Percentiles rank a stretch among this genome's conserved stretches.
Evolutionary conservation across 2,797 vertebrate genomes (phyloP).

Genomic region (Ceyx erithaca): DNA sequence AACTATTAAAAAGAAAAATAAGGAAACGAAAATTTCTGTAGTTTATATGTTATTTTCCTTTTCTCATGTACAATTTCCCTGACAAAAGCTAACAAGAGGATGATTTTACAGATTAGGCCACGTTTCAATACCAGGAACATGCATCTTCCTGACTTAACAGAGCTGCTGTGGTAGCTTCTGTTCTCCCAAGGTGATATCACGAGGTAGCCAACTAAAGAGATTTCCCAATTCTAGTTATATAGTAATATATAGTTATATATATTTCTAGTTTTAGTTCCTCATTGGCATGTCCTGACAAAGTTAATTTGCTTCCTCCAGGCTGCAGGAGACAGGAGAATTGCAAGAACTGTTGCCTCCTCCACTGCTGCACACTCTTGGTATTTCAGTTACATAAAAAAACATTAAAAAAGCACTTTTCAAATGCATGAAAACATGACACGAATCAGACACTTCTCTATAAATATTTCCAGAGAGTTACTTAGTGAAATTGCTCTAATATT

Average conservation of each 20-base stretch:
- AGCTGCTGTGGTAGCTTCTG: neutral
- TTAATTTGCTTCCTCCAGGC: neutral
- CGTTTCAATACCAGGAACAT: rapidly evolving
- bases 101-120: neutral
- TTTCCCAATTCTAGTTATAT: neutral
- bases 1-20: neutral
- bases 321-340: neutral
- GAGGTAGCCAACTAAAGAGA: neutral
- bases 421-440: neutral
- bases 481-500: neutral
- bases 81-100: neutral
- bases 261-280: neutral
- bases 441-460: neutral
- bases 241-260: neutral
- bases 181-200: neutral
- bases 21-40: neutral
- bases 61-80: neutral
- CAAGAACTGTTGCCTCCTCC: neutral
- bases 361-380: neutral
- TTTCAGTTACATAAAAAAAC: neutral
- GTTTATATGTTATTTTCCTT: neutral
- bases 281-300: neutral
- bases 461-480: neutral
- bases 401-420: neutral
- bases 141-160: neutral